phyloP scores from a whole-genome alignment of 2,797 vertebrate genomes.

The Sylvilagus floridanus region DNA sequence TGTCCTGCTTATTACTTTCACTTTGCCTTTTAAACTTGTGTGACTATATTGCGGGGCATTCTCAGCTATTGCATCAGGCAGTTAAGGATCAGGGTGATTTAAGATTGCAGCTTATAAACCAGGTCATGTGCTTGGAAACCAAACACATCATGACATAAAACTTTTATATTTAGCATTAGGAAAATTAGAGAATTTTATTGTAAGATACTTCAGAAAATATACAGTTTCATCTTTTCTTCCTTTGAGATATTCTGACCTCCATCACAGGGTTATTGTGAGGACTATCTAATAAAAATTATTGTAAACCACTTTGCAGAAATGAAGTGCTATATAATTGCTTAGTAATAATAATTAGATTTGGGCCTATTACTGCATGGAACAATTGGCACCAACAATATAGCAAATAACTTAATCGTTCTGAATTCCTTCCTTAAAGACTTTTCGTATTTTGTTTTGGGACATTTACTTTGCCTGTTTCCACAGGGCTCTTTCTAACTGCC shows the following conservation, averaged over 20 bases:
- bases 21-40: constrained; percentile 29
- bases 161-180: constrained; percentile 44
- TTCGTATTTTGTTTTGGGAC: constrained; percentile 59
- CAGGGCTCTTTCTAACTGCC: neutral
- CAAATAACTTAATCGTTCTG: constrained; percentile 64
- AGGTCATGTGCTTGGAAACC: constrained; percentile 43
- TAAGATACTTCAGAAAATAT: constrained; percentile 2
- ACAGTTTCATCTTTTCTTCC: constrained; percentile 51
- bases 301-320: constrained; percentile 65
- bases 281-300: constrained; percentile 70
- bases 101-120: constrained; percentile 62
- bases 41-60: constrained; percentile 15
- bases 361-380: constrained; percentile 66
- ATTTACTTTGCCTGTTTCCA: constrained; percentile 41
- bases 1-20: constrained; percentile 2
- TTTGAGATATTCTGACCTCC: constrained; percentile 71
- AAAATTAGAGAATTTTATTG: constrained; percentile 68
- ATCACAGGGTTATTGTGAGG: constrained; percentile 57
- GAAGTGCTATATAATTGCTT: constrained; percentile 70
- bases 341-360: constrained; percentile 72
- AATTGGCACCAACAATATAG: constrained; percentile 41
- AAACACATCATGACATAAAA: constrained; percentile 61
- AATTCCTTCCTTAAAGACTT: constrained; percentile 35
- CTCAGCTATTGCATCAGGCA: neutral
- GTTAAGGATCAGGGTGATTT: constrained; percentile 33